Base-by-base conservation (phyloP, 2,797 vertebrate species). In the Stomatorhinus walkeri region DNA sequence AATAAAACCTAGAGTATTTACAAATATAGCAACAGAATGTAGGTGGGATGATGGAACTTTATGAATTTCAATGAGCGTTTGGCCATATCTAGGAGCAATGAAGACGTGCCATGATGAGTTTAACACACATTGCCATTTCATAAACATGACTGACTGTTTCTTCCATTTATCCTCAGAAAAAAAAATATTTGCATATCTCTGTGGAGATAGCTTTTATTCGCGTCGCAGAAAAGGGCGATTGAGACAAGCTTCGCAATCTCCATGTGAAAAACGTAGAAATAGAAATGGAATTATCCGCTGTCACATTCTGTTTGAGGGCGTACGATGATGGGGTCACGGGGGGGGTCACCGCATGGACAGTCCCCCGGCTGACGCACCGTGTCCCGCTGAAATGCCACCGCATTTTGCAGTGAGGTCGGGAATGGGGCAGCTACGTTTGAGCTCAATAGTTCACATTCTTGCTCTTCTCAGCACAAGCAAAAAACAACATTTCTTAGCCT, bases 121-220 rank as follows among this genome's bases (percentile, higher is more conserved):
- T 76, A 61, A 51, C 22, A 59, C 32, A 81, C 51, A 48, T 32
- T 49, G 28, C 48, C 49, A 54, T 56, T 81, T 83, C 76, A 43
- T 40, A 59, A 83, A 85, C 40, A 16, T 36, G 48, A 49, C 19
- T 54, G 48, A 36, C 64, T 81, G 64, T 48, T 46, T 59, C 51
- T 84, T 28, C n/a, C n/a, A 36, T 43, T 83, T 54, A 32, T 61
- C 9, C 12, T 85, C 5, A 22, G n/a, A 14, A 28, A 51, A 84
- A 84, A 51, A 85, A 24, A 1, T 28, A 49, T 85, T 85, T 85
- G 22, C 22, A 49, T 85, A 24, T 49, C 83, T 85, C 83, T n/a
- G 83, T n/a, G 76, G 76, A 81, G 76, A 81, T 81, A 85, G 48
- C 81, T 84, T 28, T 84, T 72, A 72, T 85, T 51, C 22, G 9